phyloP scores from a whole-genome alignment of 1,140 invertebrate genomes.

The Trachelipus rathkii region DNA sequence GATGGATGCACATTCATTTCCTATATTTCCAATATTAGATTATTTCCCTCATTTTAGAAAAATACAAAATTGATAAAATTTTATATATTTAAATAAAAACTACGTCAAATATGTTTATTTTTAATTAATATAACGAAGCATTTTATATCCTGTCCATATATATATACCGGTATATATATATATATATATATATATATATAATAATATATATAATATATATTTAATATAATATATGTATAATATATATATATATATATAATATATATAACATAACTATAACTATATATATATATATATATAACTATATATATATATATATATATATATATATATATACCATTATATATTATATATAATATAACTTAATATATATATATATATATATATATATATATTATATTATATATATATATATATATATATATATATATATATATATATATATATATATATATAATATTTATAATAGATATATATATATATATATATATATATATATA shows the following conservation, averaged over 20 bases:
- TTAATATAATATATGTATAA: slow-evolving; percentile 10
- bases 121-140: too few relatives aligned
- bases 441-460: neutral
- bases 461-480: slow-evolving; percentile 16
- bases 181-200: slow-evolving; percentile 9
- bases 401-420: slow-evolving; percentile 10
- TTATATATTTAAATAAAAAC: too few relatives aligned
- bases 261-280: too few relatives aligned
- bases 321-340: slow-evolving; percentile 19
- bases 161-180: slow-evolving; percentile 1
- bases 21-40: too few relatives aligned
- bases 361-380: slow-evolving; percentile 16
- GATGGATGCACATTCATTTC: too few relatives aligned
- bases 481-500: slow-evolving; percentile 10
- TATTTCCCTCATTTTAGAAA: too few relatives aligned
- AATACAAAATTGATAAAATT: too few relatives aligned
- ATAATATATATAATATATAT: neutral
- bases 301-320: slow-evolving; percentile 18
- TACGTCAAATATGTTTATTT: too few relatives aligned
- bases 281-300: slow-evolving; percentile 9
- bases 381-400: neutral
- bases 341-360: too few relatives aligned
- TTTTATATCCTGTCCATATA: too few relatives aligned
- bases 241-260: slow-evolving; percentile 8
- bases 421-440: slow-evolving; percentile 14